Conservation (phyloP, 2,888 invertebrate genomes). For the Gymnocheta viridis region DNA sequence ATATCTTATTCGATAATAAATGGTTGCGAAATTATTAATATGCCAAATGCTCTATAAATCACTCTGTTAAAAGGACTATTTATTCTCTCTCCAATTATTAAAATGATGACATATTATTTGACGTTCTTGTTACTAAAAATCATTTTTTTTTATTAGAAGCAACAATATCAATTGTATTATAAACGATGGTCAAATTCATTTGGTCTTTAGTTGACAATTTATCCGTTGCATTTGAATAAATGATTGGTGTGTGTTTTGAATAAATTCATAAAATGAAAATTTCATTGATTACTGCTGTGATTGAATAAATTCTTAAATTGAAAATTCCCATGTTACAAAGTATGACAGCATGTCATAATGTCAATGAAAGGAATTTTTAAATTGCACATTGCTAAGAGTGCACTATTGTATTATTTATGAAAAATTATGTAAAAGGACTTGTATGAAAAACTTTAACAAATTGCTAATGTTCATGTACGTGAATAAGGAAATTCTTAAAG, state of each 20-base stretch:
- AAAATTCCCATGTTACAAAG: conserved; percentile 56
- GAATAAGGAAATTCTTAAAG: too few species aligned
- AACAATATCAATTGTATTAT: not conserved
- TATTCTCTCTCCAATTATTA: not conserved
- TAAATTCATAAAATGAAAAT: conserved; percentile 26
- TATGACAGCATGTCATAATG: conserved; percentile 63
- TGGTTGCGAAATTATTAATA: conserved; percentile 30
- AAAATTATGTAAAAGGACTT: not conserved
- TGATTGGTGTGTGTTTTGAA: not conserved
- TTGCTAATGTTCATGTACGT: too few species aligned
- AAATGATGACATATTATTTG: conserved; percentile 1
- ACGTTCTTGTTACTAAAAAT: not conserved
- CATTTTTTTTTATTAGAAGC: not conserved
- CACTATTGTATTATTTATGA: not conserved
- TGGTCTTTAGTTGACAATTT: not conserved
- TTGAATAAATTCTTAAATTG: conserved; percentile 38
- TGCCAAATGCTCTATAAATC: not conserved
- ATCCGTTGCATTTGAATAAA: too few species aligned
- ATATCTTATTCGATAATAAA: conserved; percentile 22
- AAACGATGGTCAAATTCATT: conserved; percentile 2
- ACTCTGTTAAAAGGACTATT: not conserved
- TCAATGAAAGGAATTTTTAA: conserved; percentile 56
- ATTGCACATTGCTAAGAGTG: conserved; percentile 30
- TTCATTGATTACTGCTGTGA: conserved; percentile 13
- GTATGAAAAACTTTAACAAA: not conserved